phyloP scores from a whole-genome alignment of 2,797 vertebrate species.

The Apodemus agrarius region DNA sequence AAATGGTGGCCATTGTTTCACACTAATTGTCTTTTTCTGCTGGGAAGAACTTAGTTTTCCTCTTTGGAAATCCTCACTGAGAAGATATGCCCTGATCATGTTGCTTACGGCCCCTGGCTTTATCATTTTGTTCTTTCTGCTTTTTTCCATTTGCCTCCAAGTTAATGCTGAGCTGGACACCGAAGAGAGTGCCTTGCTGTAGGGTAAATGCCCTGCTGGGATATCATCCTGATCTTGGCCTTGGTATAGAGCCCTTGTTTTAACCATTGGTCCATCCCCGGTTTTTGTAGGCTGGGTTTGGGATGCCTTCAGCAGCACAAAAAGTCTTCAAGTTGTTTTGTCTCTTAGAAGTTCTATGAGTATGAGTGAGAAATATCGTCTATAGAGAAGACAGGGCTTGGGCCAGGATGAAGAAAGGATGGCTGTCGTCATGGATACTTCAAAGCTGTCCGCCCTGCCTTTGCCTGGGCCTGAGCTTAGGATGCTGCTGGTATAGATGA shows the following conservation, averaged over 20 bases:
- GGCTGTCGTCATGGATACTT: not conserved
- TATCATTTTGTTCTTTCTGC: not conserved
- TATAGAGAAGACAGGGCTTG: not conserved
- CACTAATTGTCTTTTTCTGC: not conserved
- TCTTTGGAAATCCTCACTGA: not conserved
- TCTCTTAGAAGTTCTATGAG: not conserved
- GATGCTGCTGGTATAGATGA: not conserved
- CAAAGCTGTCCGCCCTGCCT: not conserved
- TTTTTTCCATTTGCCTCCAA: not conserved
- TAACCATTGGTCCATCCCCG: not conserved
- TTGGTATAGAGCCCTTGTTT: not conserved
- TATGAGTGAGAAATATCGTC: not conserved
- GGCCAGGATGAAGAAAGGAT: not conserved
- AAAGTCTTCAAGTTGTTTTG: not conserved
- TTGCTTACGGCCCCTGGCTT: not conserved
- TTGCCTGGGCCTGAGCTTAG: not conserved
- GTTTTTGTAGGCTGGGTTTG: not conserved
- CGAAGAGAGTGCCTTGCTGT: not conserved
- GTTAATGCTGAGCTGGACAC: not conserved
- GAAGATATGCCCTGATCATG: not conserved
- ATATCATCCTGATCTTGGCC: not conserved
- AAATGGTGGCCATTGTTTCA: not conserved
- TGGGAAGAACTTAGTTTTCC: not conserved
- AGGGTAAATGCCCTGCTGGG: too few species aligned
- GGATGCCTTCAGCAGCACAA: not conserved